phyloP scores from a whole-genome alignment of 2,888 invertebrate genomes.

The Sialis lutaria region DNA sequence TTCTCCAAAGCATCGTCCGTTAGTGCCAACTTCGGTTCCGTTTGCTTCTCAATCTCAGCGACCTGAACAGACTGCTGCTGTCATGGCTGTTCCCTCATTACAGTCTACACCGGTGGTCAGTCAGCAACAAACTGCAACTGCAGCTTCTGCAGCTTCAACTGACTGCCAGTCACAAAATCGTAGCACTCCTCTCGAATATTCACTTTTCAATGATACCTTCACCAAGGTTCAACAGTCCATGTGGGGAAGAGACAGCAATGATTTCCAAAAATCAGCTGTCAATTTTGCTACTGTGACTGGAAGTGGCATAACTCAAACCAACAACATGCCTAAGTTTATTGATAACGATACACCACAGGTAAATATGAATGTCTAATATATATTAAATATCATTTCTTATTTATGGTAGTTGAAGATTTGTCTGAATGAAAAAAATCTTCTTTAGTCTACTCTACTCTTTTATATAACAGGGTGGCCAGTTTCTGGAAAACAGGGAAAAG shows the following conservation, averaged over 20 bases:
- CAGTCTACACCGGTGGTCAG: slow-evolving; percentile 13
- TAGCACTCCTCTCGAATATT: slow-evolving; percentile 54
- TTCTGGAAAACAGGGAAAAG: too few relatives aligned
- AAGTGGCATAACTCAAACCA: slow-evolving; percentile 25
- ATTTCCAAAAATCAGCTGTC: slow-evolving; percentile 35
- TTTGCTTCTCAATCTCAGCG: slow-evolving; percentile 5
- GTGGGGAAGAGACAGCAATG: slow-evolving; percentile 37
- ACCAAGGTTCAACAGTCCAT: slow-evolving; percentile 44
- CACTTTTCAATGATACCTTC: slow-evolving; percentile 68
- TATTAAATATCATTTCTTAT: too few relatives aligned
- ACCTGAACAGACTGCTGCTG: slow-evolving; percentile 6
- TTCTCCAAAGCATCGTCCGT: slow-evolving; percentile 12
- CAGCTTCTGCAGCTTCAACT: slow-evolving; percentile 13
- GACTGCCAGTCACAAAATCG: slow-evolving; percentile 14
- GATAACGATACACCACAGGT: slow-evolving; percentile 31
- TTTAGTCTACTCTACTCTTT: too few relatives aligned
- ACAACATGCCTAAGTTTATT: slow-evolving; percentile 27
- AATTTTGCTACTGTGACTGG: slow-evolving; percentile 59
- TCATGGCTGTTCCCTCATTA: slow-evolving; percentile 6
- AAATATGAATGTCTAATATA: too few relatives aligned
- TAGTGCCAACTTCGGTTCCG: slow-evolving; percentile 6
- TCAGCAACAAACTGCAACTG: slow-evolving; percentile 6
- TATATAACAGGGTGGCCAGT: too few relatives aligned
- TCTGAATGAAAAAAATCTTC: too few relatives aligned
- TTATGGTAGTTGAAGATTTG: too few relatives aligned